Conservation (phyloP, 2,113 vertebrate species). For the Platichthys stellatus region DNA sequence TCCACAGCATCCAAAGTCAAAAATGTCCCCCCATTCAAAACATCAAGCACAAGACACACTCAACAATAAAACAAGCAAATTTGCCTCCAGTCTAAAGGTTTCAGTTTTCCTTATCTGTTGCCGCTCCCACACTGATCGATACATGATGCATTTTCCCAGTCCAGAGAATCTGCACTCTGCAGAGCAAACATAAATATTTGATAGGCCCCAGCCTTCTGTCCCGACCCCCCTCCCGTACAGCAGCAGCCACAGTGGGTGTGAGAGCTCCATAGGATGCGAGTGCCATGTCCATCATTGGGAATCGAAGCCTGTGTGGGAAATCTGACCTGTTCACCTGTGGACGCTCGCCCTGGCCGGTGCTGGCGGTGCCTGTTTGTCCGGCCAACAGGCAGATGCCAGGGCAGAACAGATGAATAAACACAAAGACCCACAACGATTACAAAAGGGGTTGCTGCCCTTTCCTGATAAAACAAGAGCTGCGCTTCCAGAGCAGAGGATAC, state of each 20-base stretch:
- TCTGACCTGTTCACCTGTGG: conserved; percentile 65
- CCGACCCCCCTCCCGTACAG: conserved; percentile 11
- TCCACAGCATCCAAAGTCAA: neutral
- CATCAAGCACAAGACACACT: neutral
- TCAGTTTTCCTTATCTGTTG: conserved; percentile 27
- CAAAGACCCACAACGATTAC: conserved; percentile 64
- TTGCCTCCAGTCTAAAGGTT: conserved; percentile 20
- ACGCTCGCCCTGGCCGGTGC: conserved; percentile 54
- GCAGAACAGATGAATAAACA: conserved; percentile 80
- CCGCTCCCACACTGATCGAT: conserved; percentile 44
- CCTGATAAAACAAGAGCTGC: conserved; percentile 60
- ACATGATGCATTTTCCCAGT: conserved; percentile 62
- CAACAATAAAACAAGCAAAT: conserved; percentile 19
- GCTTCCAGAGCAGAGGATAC: conserved; percentile 45
- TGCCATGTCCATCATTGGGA: conserved; percentile 54
- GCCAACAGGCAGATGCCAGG: conserved; percentile 61
- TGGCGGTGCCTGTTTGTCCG: conserved; percentile 60
- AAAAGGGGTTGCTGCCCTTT: conserved; percentile 64
- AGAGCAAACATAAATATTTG: conserved; percentile 77
- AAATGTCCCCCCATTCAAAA: conserved; percentile 7
- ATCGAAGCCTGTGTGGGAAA: conserved; percentile 62
- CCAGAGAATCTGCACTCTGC: conserved; percentile 59
- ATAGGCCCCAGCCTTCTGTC: conserved; percentile 61
- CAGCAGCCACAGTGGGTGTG: conserved; percentile 48
- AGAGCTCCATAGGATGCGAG: conserved; percentile 30